These are phyloP conservation scores for Orussus abietinus DNA, from an alignment of 1,140 invertebrate species.

Conservation along the genomic window DNA sequence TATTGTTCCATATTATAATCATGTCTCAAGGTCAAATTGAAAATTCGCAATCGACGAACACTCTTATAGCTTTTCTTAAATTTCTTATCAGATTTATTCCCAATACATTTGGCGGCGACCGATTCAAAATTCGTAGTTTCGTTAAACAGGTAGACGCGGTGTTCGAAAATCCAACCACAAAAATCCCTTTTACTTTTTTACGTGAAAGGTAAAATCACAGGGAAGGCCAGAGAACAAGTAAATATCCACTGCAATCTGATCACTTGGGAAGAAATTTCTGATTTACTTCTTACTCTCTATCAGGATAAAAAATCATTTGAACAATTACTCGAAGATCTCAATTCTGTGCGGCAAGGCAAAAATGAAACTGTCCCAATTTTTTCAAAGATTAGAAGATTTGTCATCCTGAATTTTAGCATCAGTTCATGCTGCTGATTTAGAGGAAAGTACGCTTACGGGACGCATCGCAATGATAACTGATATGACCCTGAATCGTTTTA, in stretches of 20 bases:
- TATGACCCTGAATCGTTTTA: background rate
- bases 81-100: background rate
- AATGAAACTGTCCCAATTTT: slow-evolving; percentile 5
- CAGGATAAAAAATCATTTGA: slow-evolving; percentile 5
- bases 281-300: slow-evolving; percentile 3
- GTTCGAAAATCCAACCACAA: background rate
- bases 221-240: slow-evolving; percentile 1
- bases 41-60: background rate
- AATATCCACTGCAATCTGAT: slow-evolving; percentile 4
- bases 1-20: too few species aligned
- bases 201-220: background rate
- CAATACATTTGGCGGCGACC: background rate
- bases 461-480: background rate
- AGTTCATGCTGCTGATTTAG: background rate
- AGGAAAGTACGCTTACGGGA: background rate
- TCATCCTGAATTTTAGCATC: background rate
- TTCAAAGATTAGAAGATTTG: background rate
- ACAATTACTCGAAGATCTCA: slow-evolving; percentile 4
- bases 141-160: background rate
- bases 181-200: background rate
- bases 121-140: background rate
- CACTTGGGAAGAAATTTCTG: slow-evolving; percentile 4
- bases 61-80: background rate
- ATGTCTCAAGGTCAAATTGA: background rate
- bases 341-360: background rate